Conservation (phyloP, 2,797 vertebrate species). For the Phyllotis vaccarum region DNA sequence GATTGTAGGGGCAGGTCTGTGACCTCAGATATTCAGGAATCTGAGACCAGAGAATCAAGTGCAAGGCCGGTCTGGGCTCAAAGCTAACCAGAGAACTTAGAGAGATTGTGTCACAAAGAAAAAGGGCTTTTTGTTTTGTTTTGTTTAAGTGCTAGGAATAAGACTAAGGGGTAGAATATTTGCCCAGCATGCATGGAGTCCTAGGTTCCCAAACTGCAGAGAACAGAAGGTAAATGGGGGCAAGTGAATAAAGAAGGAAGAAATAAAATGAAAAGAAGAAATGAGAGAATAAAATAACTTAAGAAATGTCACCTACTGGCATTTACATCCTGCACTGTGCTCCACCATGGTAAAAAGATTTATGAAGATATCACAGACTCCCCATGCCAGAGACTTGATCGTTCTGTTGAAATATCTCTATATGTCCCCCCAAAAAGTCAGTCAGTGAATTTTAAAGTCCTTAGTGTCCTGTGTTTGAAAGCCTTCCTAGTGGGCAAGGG, state of each 20-base stretch:
- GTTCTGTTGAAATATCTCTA: background rate
- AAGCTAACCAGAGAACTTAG: background rate
- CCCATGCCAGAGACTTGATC: background rate
- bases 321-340: background rate
- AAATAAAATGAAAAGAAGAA: too few relatives aligned
- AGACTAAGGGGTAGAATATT: background rate
- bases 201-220: background rate
- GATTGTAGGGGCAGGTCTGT: background rate
- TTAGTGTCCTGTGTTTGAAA: background rate
- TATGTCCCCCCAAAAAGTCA: background rate
- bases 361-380: background rate
- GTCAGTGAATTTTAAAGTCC: background rate
- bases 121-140: background rate
- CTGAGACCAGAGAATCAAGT: background rate
- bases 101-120: background rate
- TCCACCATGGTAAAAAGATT: background rate
- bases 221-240: background rate
- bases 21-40: background rate
- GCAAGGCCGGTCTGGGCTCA: background rate
- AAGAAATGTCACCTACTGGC: background rate
- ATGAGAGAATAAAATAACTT: background rate
- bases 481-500: background rate
- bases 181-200: background rate
- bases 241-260: background rate
- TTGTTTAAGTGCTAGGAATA: background rate